These are phyloP conservation scores for Chamaea fasciata DNA, from an alignment of 2,113 vertebrate genomes.

Conservation along the genomic window DNA sequence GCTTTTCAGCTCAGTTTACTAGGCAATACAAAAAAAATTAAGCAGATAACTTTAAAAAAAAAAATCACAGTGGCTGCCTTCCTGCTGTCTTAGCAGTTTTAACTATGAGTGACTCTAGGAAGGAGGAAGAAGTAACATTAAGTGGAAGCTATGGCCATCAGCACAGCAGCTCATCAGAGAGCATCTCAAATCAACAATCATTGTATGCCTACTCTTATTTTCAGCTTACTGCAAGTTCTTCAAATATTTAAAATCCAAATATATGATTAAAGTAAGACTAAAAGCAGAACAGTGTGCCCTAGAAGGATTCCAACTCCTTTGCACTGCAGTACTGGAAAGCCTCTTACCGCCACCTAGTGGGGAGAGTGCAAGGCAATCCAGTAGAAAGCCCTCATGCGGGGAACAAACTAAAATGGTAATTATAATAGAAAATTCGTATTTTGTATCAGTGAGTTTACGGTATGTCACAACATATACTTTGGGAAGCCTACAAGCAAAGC, in stretches of 20 bases:
- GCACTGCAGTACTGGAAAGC: not conserved
- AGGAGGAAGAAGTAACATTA: not conserved
- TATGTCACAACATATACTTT: not conserved
- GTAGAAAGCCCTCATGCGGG: not conserved
- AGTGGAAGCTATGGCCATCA: not conserved
- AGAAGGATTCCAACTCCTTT: not conserved
- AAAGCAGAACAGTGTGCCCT: not conserved
- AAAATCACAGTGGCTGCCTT: not conserved
- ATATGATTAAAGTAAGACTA: not conserved
- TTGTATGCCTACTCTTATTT: not conserved
- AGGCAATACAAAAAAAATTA: not conserved
- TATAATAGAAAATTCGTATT: not conserved
- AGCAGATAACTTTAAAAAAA: not conserved
- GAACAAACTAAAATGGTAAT: not conserved
- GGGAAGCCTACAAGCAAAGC: not conserved
- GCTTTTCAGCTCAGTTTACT: not conserved
- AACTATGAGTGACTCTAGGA: not conserved
- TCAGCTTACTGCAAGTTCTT: not conserved
- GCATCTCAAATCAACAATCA: not conserved
- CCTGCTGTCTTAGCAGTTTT: not conserved
- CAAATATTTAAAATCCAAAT: not conserved
- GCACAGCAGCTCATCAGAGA: not conserved
- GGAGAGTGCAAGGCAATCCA: not conserved
- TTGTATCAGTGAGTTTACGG: not conserved
- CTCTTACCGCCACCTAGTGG: conserved; percentile 44